Evolutionary conservation across 2,797 vertebrate species (phyloP), one percentile per base, ranked within the genome.

Genomic region (Halcyon leucocephala): DNA sequence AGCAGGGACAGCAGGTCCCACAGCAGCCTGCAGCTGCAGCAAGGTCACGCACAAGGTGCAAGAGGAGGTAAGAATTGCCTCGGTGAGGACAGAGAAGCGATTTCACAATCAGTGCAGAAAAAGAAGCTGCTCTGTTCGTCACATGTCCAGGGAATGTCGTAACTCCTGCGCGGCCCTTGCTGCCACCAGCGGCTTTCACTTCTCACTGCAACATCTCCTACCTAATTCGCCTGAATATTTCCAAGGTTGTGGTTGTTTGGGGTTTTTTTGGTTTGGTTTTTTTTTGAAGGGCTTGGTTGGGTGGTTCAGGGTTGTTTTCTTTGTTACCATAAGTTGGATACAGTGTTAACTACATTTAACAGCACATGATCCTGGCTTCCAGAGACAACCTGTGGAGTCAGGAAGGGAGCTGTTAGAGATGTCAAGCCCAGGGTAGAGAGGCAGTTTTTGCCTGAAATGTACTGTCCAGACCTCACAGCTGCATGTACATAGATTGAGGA

Each of bases 121-220:
- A 0, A 3, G 46, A 4, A 26, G 51, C 62, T 58, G 85, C 61
- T 16, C 2, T 1, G 0, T 26, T 74, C 8, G 6, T 74, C 79
- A 33, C 41, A 29, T 25, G 39, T n/a, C 31, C 57, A 5, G 52
- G 26, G 29, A 66, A 18, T 14, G 55, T 49, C 0, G 6, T 19
- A 72, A 80, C 0, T 1, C 33, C 48, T 1, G 8, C 0, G 6
- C 2, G 0, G 60, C 41, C 57, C 29, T 55, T 1, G 1, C 18
- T 0, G 21, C 22, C 44, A 14, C 25, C 14, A 13, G 31, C 12
- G 4, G 6, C 55, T 44, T 44, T 25, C 3, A 1, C 35, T 60
- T 28, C 14, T 39, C 12, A 0, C 7, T 12, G n/a, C 69, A 41
- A 41, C 73, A n/a, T 11, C 17, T 24, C 3, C 25, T 54, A 2